phyloP scores from a whole-genome alignment of 1,140 invertebrate genomes.

The Armadillidium nasatum region DNA sequence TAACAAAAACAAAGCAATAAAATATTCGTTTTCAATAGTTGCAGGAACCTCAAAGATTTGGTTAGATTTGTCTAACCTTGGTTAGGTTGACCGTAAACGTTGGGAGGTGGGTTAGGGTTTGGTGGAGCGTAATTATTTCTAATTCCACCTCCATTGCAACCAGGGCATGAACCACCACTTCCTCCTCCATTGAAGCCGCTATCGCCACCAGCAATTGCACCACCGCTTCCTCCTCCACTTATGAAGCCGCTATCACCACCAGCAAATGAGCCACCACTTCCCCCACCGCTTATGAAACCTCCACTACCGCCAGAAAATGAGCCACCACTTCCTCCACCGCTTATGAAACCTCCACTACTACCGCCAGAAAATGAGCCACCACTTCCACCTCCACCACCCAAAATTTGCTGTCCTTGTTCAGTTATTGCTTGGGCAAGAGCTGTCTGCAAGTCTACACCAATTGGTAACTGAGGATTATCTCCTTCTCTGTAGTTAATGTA shows the following conservation, averaged over 20 bases:
- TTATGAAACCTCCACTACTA: background rate
- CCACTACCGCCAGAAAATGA: background rate
- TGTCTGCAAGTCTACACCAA: constrained; percentile 19
- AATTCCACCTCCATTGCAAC: too few relatives aligned
- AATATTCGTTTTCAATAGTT: too few relatives aligned
- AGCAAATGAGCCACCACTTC: background rate
- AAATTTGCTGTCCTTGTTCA: constrained; percentile 21
- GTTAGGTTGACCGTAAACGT: too few relatives aligned
- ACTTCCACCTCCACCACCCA: background rate
- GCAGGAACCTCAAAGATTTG: too few relatives aligned
- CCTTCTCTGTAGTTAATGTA: constrained; percentile 25
- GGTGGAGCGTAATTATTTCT: too few relatives aligned
- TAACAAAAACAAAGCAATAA: too few relatives aligned
- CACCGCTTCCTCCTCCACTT: constrained; percentile 3
- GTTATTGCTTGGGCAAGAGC: constrained; percentile 23
- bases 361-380: background rate
- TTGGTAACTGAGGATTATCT: constrained; percentile 23
- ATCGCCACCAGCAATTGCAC: background rate
- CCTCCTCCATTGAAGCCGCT: constrained; percentile 14
- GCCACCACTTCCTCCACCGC: constrained; percentile 3
- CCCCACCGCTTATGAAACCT: background rate
- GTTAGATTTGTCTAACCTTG: too few relatives aligned
- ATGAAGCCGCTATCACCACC: background rate
- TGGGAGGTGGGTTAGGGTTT: too few relatives aligned
- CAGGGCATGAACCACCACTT: background rate